Evolutionary conservation across 2,113 vertebrate genomes (phyloP).

Genomic region (Dicerorhinus sumatrensis): DNA sequence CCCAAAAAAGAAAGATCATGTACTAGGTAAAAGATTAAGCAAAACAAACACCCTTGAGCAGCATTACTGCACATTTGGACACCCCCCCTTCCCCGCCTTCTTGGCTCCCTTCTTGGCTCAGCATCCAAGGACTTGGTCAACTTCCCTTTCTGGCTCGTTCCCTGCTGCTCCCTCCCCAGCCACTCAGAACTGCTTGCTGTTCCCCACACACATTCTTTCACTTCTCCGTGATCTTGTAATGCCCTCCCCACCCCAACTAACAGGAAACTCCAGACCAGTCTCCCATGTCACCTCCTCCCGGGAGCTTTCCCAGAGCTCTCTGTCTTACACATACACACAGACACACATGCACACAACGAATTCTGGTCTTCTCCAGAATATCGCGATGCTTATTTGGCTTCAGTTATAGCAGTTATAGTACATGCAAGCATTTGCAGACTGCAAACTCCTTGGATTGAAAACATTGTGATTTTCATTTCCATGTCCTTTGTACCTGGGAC

Average conservation of each 20-base stretch:
- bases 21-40: neutral
- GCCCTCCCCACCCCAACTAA: neutral
- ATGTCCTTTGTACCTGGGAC: neutral
- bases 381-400: neutral
- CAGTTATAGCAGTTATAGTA: neutral
- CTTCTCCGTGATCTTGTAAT: neutral
- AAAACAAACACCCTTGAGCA: neutral
- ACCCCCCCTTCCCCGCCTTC: no score
- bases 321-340: neutral
- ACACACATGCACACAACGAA: no score
- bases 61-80: neutral
- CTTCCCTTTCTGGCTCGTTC: neutral
- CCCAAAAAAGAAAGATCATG: neutral
- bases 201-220: neutral
- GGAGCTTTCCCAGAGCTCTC: neutral
- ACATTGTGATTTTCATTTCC: neutral
- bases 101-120: neutral
- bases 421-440: neutral
- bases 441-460: neutral
- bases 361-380: neutral
- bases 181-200: neutral
- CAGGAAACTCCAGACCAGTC: neutral
- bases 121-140: neutral
- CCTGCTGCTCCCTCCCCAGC: neutral
- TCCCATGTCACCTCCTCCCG: neutral